Evolutionary conservation across 2,888 invertebrate genomes (phyloP), one percentile per base, ranked within the genome.

Genomic region (Alviniconcha strummeri): DNA sequence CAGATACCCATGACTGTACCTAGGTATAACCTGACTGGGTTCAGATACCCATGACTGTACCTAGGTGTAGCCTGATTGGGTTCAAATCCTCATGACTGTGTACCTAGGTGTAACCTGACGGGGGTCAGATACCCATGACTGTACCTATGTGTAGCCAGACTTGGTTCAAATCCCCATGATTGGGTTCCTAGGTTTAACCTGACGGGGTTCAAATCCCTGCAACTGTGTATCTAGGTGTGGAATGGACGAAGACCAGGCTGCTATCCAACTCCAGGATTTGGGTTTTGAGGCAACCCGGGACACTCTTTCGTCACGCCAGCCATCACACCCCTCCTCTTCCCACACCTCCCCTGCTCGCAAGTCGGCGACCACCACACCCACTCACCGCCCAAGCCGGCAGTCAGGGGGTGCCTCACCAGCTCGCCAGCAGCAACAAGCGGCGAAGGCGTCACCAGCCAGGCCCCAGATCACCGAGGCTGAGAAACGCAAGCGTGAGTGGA

Each of bases 221-320:
- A 3, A 36, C 36, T 36, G 36, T 36, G 36, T 36, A 36, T 36
- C 36, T 36, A 88, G 89, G 60, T 85, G 87, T 78, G 52, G 86
- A 17, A 84, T 85, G 83, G 88, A 88, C 83, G 88, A 89, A 71
- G 85, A 85, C 52, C 83, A 75, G 67, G 85, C 88, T 6, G 78
- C 86, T n/a, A 56, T 55, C 0, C 85, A 85, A 75, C 79, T 89
- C 36, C 86, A 86, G n/a, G 83, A 84, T 57, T 87, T 89, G 78
- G 89, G 89, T 5, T 89, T 87, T 64, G 85, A 86, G 36, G 36
- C 36, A 15, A 76, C 84, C 72, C 56, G 64, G 83, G 71, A 57
- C 36, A n/a, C n/a, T 60, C 19, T 60, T 13, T 17, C 67, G 56
- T 13, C 7, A 54, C 55, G 54, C 69, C 60, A 74, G 52, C 57